phyloP scores from a whole-genome alignment of 2,888 invertebrate genomes.

The Tethea ocularis region DNA sequence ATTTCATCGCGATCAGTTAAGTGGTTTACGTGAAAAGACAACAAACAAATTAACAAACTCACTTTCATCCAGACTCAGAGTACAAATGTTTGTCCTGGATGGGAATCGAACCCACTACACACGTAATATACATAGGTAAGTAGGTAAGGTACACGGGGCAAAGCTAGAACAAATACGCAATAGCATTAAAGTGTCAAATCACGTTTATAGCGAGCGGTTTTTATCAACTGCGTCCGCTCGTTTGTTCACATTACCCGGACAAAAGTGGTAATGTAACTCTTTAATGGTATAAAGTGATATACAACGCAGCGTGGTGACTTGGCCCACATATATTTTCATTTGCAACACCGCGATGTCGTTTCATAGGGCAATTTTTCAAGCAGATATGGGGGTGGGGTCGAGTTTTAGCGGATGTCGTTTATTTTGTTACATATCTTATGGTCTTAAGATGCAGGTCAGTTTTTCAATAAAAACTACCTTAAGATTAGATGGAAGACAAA shows the following conservation, averaged over 20 bases:
- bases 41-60: no score
- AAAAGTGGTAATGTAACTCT: slow-evolving; percentile 30
- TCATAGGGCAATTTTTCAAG: slow-evolving; percentile 36
- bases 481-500: no score
- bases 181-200: slow-evolving; percentile 16
- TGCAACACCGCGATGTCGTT: slow-evolving; percentile 17
- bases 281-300: slow-evolving; percentile 43
- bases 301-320: slow-evolving; percentile 27
- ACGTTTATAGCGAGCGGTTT: slow-evolving; percentile 22
- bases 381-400: slow-evolving; percentile 15
- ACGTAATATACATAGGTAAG: no score
- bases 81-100: no score
- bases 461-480: no score
- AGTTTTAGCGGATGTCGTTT: not conserved
- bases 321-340: slow-evolving; percentile 38
- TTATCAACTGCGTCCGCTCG: slow-evolving; percentile 35
- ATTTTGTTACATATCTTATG: no score
- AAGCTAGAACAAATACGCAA: not conserved
- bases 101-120: no score
- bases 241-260: slow-evolving; percentile 38
- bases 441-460: no score
- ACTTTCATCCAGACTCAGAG: no score
- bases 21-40: no score
- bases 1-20: no score
- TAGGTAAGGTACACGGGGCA: no score